Evolutionary conservation across 2,888 invertebrate species (phyloP).

Genomic region (Ennomos fuscantarius): DNA sequence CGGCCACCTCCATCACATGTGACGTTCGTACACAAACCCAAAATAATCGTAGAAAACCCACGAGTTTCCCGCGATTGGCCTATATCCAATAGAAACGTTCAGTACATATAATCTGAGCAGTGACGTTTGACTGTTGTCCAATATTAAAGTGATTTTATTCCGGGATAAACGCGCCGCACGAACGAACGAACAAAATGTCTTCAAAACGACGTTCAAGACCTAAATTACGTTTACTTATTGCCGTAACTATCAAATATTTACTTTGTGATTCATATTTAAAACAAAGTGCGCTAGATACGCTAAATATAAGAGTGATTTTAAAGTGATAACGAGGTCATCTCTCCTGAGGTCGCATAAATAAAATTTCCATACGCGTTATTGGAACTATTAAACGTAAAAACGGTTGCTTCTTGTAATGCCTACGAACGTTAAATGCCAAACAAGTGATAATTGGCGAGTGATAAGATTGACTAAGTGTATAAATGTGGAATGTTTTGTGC

Average conservation of each 20-base stretch:
- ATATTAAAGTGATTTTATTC: slow-evolving; percentile 73
- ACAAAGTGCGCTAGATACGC: slow-evolving; percentile 45
- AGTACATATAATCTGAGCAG: slow-evolving; percentile 67
- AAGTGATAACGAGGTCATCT: slow-evolving; percentile 62
- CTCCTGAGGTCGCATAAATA: slow-evolving; percentile 36
- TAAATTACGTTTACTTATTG: slow-evolving; percentile 76
- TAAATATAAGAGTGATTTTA: slow-evolving; percentile 47
- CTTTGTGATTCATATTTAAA: slow-evolving; percentile 65
- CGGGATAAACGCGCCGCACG: slow-evolving; percentile 59
- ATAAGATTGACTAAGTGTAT: slow-evolving; percentile 14
- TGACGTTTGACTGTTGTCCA: slow-evolving; percentile 73
- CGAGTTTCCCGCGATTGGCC: slow-evolving; percentile 77
- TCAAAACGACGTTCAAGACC: slow-evolving; percentile 75
- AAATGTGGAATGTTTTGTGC: slow-evolving; percentile 33
- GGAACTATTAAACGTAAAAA: slow-evolving; percentile 17
- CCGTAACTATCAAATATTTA: slow-evolving; percentile 78
- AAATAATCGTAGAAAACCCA: slow-evolving; percentile 72
- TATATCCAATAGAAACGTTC: slow-evolving; percentile 78
- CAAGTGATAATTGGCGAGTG: slow-evolving; percentile 29
- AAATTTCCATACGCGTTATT: slow-evolving; percentile 19
- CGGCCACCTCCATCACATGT: slow-evolving; percentile 61
- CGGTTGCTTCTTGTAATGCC: slow-evolving; percentile 11
- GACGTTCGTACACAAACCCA: slow-evolving; percentile 74
- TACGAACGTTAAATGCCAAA: slow-evolving; percentile 6
- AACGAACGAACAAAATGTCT: slow-evolving; percentile 70